Conservation (phyloP, 2,888 invertebrate species). For the Mythimna vitellina region DNA sequence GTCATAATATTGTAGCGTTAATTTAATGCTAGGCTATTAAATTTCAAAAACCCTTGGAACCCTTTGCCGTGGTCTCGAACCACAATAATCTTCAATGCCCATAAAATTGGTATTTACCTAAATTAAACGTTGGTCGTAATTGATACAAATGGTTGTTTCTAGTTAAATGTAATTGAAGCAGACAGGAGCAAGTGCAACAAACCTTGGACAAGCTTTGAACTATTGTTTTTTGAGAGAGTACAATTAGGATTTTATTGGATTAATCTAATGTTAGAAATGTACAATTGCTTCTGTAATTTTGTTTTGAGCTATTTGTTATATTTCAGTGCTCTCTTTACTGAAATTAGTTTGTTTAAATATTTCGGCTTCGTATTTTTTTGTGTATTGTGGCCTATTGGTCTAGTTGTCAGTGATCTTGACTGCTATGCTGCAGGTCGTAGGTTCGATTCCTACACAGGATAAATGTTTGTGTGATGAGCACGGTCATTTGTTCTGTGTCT, state of each 20-base stretch:
- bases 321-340: constrained; percentile 7
- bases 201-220: constrained; percentile 57
- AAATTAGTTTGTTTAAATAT: constrained; percentile 1
- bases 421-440: no score
- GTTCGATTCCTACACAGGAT: no score
- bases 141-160: constrained; percentile 89
- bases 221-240: constrained; percentile 51
- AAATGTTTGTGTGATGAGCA: no score
- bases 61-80: constrained; percentile 72
- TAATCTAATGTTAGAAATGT: constrained; percentile 38
- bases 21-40: constrained; percentile 78
- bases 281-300: constrained; percentile 19
- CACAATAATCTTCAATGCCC: constrained; percentile 83
- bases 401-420: no score
- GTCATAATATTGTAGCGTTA: constrained; percentile 69
- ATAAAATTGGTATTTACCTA: constrained; percentile 89
- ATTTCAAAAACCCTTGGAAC: constrained; percentile 82
- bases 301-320: constrained; percentile 9
- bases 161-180: constrained; percentile 87
- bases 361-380: not conserved
- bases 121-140: constrained; percentile 87
- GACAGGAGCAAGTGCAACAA: constrained; percentile 77
- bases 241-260: constrained; percentile 53
- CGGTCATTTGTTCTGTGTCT: no score
- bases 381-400: no score